phyloP scores from a whole-genome alignment of 2,113 vertebrate genomes.

The Microcebus griseorufus region DNA sequence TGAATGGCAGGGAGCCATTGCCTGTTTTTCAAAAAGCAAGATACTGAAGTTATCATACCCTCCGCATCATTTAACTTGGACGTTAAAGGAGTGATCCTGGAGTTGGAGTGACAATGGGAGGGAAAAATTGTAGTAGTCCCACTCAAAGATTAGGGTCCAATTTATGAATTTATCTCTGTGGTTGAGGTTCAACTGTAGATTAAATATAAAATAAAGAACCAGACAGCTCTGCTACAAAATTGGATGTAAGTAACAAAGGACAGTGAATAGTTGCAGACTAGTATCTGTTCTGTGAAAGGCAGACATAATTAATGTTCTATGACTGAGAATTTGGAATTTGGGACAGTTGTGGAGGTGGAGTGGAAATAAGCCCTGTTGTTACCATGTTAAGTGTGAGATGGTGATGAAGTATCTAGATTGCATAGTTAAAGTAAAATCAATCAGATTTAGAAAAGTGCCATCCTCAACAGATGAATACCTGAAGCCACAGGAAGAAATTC shows the following conservation, averaged over 20 bases:
- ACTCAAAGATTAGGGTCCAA: neutral
- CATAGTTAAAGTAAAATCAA: neutral
- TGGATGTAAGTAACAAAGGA: neutral
- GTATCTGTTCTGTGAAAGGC: neutral
- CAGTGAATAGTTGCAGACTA: neutral
- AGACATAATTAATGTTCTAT: neutral
- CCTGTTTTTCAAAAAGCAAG: slow-evolving; percentile 63
- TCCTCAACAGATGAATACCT: neutral
- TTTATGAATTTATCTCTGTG: slow-evolving; percentile 26
- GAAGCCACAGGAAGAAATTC: neutral
- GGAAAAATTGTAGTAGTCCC: neutral
- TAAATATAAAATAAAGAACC: slow-evolving; percentile 2
- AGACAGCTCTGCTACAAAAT: neutral
- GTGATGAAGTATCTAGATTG: too few relatives aligned
- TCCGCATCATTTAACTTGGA: slow-evolving; percentile 19
- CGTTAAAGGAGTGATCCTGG: neutral
- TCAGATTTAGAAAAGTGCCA: neutral
- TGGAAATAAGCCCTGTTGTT: neutral
- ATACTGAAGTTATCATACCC: slow-evolving; percentile 7
- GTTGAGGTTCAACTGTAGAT: slow-evolving; percentile 23
- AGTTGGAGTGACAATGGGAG: neutral
- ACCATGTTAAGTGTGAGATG: neutral
- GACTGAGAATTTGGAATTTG: neutral
- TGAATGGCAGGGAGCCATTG: slow-evolving; percentile 59
- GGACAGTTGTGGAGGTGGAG: too few relatives aligned